These are phyloP conservation scores for Cephalophus harveyi DNA, from an alignment of 2,113 vertebrate species.

Conservation along the genomic window DNA sequence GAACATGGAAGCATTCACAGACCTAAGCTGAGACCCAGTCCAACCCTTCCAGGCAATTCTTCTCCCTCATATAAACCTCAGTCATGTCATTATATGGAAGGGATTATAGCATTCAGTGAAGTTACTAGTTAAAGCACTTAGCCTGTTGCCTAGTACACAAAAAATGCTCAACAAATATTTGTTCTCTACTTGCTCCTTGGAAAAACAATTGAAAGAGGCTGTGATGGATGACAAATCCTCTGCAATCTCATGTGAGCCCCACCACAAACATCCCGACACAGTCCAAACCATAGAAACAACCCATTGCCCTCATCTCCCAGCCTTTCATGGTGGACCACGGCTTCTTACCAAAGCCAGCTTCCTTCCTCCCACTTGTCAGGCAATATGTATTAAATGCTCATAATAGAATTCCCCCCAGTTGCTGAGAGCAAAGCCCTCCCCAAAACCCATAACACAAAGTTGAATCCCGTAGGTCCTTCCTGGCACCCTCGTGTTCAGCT, in stretches of 20 bases:
- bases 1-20: background rate
- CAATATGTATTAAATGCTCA: background rate
- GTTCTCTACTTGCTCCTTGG: background rate
- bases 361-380: background rate
- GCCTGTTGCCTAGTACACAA: background rate
- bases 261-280: background rate
- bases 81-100: background rate
- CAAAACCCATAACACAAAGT: background rate
- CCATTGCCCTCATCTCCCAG: background rate
- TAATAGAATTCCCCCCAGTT: background rate
- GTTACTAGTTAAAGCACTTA: background rate
- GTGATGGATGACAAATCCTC: background rate
- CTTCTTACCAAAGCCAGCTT: background rate
- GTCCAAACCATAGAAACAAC: background rate
- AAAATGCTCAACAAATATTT: background rate
- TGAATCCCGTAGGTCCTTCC: background rate
- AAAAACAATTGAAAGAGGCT: background rate
- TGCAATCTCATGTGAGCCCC: background rate
- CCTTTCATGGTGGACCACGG: too few relatives aligned
- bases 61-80: background rate
- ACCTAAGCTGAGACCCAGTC: background rate
- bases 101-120: background rate
- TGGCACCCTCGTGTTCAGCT: background rate
- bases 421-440: background rate
- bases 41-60: background rate